A percentile compares a stretch with the other conserved stretches of the same genome.
These are phyloP conservation scores for Thrips palmi DNA, from an alignment of 1,140 invertebrate genomes.

Conservation along the genomic window DNA sequence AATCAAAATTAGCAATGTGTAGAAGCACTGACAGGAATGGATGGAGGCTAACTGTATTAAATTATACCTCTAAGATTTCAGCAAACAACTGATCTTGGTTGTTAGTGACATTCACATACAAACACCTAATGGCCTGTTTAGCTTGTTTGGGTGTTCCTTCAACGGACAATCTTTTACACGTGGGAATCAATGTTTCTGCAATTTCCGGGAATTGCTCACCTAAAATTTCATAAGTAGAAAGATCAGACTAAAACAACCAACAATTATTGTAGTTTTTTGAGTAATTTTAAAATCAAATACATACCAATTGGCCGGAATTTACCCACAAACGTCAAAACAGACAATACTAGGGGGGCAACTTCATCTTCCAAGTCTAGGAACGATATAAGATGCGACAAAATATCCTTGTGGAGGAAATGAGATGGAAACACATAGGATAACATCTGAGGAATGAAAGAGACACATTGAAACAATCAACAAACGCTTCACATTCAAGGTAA, in stretches of 20 bases:
- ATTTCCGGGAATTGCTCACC: slow-evolving; percentile 51
- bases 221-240: slow-evolving; percentile 22
- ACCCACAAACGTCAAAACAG: slow-evolving; percentile 70
- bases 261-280: not conserved
- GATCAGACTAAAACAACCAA: not conserved
- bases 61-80: slow-evolving; percentile 58
- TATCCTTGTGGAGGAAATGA: slow-evolving; percentile 75
- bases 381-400: slow-evolving; percentile 57
- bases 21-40: not conserved
- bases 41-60: not conserved
- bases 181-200: slow-evolving; percentile 53
- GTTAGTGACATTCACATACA: slow-evolving; percentile 68
- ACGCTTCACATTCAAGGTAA: slow-evolving; percentile 6
- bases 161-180: slow-evolving; percentile 72
- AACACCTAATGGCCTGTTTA: slow-evolving; percentile 86
- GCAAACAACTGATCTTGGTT: slow-evolving; percentile 65
- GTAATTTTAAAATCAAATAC: slow-evolving; percentile 15
- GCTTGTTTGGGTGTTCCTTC: slow-evolving; percentile 85
- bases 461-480: slow-evolving; percentile 4
- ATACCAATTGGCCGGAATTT: slow-evolving; percentile 64
- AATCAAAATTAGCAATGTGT: not conserved
- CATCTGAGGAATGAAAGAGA: slow-evolving; percentile 29
- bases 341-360: slow-evolving; percentile 61
- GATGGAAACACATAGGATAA: slow-evolving; percentile 81
- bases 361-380: slow-evolving; percentile 67